Percentiles rank a stretch among this genome's conserved stretches.
These are phyloP conservation scores for Psittacus erithacus DNA, from an alignment of 2,113 vertebrate species.

Conservation along the genomic window DNA sequence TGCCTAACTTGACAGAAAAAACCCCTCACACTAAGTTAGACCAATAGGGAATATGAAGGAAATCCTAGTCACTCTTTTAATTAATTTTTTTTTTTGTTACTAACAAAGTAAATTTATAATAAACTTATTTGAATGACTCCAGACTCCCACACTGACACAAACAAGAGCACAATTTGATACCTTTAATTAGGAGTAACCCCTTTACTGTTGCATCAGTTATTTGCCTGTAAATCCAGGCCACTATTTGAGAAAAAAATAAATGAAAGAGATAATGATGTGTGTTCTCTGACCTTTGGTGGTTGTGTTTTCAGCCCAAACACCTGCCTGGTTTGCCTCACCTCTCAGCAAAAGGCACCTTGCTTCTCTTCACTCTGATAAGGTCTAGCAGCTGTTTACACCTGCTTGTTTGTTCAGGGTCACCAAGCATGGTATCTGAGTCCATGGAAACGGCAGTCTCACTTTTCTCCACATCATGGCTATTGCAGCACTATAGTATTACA, in stretches of 20 bases:
- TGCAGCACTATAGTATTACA: neutral
- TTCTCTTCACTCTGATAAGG: neutral
- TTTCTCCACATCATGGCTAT: neutral
- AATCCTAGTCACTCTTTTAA: neutral
- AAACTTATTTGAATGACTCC: neutral
- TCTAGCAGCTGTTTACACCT: conserved; percentile 24
- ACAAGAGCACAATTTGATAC: neutral
- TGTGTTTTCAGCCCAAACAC: neutral
- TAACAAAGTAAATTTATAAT: neutral
- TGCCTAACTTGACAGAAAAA: neutral
- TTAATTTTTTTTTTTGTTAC: neutral
- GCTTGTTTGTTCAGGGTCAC: neutral
- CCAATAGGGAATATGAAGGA: neutral
- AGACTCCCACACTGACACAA: neutral
- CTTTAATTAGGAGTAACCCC: neutral
- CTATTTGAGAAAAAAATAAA: neutral
- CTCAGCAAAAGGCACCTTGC: neutral
- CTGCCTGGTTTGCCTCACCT: neutral
- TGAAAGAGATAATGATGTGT: neutral
- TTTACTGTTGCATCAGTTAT: neutral
- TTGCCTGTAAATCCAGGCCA: neutral
- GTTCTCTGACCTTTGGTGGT: neutral
- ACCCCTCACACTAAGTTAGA: neutral
- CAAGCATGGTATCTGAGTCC: neutral
- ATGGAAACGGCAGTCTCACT: conserved; percentile 1